Percentiles rank a stretch among this genome's conserved stretches.
phyloP scores from a whole-genome alignment of 1,140 invertebrate species.

The Hormaphis cornu region DNA sequence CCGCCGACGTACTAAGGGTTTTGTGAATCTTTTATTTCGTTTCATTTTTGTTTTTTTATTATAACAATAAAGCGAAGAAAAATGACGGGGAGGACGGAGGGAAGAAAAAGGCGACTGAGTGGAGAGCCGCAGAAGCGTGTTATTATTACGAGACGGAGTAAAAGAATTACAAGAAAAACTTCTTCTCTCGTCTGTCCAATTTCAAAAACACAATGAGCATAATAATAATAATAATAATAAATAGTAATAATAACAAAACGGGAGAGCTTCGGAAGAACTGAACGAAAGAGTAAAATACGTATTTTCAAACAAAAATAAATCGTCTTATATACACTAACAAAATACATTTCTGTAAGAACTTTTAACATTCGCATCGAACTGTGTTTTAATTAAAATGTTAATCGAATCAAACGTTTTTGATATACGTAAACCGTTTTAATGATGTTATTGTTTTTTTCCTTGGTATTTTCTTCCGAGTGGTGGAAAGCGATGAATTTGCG shows the following conservation, averaged over 20 bases:
- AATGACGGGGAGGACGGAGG: neutral
- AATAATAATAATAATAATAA: conserved; percentile 22
- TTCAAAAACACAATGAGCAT: conserved; percentile 14
- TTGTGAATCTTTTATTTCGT: conserved; percentile 10
- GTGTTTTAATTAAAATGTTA: conserved; percentile 28
- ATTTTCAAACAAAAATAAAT: conserved; percentile 24
- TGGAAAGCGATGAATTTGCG: neutral
- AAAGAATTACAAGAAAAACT: conserved; percentile 27
- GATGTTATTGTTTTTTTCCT: neutral
- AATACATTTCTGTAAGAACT: neutral
- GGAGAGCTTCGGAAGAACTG: conserved; percentile 1
- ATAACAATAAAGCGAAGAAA: conserved; percentile 1
- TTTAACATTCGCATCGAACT: conserved; percentile 10
- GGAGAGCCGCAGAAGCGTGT: too few species aligned
- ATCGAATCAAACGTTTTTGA: neutral
- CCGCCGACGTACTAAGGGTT: neutral
- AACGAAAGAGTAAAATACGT: conserved; percentile 18
- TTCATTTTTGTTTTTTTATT: neutral
- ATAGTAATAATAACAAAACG: conserved; percentile 6
- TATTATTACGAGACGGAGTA: neutral
- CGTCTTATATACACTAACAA: neutral
- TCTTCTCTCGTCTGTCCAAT: conserved; percentile 21
- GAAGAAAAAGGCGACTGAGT: too few species aligned
- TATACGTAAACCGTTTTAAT: neutral
- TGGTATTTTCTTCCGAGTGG: too few species aligned